A percentile compares a stretch with the other conserved stretches of the same genome.
Evolutionary conservation across 1,140 invertebrate species (phyloP).

Genomic region (Himalopsyche phryganea): DNA sequence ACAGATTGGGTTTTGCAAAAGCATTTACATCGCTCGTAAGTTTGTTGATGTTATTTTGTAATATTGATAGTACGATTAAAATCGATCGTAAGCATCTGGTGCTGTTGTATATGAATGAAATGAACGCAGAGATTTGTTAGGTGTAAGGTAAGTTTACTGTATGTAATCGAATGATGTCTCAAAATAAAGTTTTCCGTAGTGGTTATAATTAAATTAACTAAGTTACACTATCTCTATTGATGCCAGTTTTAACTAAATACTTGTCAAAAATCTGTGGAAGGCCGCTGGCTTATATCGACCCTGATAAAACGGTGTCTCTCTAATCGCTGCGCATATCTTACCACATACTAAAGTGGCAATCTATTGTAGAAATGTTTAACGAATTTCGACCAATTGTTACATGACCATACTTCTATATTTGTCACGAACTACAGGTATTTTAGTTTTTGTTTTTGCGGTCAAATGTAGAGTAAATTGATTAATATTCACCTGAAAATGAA

Average conservation of each 20-base stretch:
- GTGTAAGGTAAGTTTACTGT: conserved; percentile 5
- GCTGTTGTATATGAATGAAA: conserved; percentile 1
- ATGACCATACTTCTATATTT: conserved; percentile 10
- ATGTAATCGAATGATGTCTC: conserved; percentile 18
- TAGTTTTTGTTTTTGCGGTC: no score
- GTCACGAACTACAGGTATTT: no score
- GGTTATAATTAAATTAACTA: conserved; percentile 4
- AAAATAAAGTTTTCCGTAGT: conserved; percentile 17
- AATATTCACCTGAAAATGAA: no score
- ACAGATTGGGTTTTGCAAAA: no score
- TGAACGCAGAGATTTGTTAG: background rate
- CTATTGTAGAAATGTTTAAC: conserved; percentile 4
- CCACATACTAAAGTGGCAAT: conserved; percentile 8
- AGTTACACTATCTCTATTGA: conserved; percentile 3
- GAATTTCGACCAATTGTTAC: conserved; percentile 18
- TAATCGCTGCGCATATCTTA: conserved; percentile 9
- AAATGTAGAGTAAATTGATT: no score
- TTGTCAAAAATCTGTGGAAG: background rate
- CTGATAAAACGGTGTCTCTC: conserved; percentile 4
- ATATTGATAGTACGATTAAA: no score
- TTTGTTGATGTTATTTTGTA: no score
- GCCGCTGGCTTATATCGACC: background rate
- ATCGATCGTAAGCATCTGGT: conserved; percentile 8
- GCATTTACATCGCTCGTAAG: no score
- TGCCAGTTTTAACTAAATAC: background rate